Evolutionary conservation across 2,888 invertebrate species (phyloP).

Genomic region (Hirtodrosophila duncani): DNA sequence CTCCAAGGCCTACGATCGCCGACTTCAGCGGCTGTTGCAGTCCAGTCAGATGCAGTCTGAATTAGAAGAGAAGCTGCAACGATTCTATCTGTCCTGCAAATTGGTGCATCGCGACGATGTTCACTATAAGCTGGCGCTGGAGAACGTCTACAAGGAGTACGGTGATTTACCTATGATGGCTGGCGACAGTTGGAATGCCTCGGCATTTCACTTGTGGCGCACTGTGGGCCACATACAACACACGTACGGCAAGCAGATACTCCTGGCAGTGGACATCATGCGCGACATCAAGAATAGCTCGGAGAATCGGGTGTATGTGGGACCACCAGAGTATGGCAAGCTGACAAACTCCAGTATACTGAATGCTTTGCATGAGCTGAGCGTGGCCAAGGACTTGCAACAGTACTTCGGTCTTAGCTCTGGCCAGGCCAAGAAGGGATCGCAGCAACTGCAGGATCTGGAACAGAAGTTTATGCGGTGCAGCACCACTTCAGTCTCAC

Average conservation of each 20-base stretch:
- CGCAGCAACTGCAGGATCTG: slow-evolving; percentile 48
- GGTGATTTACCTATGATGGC: slow-evolving; percentile 58
- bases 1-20: slow-evolving; percentile 55
- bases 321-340: slow-evolving; percentile 36
- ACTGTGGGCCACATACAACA: slow-evolving; percentile 57
- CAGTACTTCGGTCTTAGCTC: slow-evolving; percentile 45
- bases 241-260: slow-evolving; percentile 61
- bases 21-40: slow-evolving; percentile 41
- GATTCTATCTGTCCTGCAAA: slow-evolving; percentile 68
- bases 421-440: slow-evolving; percentile 34
- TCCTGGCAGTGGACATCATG: slow-evolving; percentile 63
- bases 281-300: slow-evolving; percentile 55
- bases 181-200: slow-evolving; percentile 43
- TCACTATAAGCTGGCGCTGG: slow-evolving; percentile 48
- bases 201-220: slow-evolving; percentile 69
- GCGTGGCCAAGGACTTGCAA: slow-evolving; percentile 35
- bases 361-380: slow-evolving; percentile 10
- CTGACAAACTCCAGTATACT: slow-evolving; percentile 15
- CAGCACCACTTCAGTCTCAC: slow-evolving; percentile 13
- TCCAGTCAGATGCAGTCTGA: slow-evolving; percentile 11
- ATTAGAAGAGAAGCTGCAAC: slow-evolving; percentile 58
- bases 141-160: slow-evolving; percentile 45
- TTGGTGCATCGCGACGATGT: slow-evolving; percentile 33
- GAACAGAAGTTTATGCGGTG: slow-evolving; percentile 39
- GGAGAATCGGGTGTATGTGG: slow-evolving; percentile 58